phyloP scores from a whole-genome alignment of 2,113 vertebrate species.

The Xenopus laevis region DNA sequence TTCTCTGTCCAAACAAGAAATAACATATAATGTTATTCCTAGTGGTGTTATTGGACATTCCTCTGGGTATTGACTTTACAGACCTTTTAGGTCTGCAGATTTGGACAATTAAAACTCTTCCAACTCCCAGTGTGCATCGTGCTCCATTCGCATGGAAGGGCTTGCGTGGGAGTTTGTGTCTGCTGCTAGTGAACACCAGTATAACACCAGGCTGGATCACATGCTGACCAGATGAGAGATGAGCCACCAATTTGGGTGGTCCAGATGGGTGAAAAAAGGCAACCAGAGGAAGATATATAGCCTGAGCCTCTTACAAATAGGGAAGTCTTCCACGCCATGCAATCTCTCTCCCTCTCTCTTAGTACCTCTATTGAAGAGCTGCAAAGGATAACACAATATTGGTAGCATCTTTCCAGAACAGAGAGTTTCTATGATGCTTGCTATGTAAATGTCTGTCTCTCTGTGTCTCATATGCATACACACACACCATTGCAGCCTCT shows the following conservation, averaged over 20 bases:
- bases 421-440: neutral
- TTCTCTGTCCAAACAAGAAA: neutral
- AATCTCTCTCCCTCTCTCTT: neutral
- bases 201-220: conserved; percentile 21
- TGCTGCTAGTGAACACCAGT: conserved; percentile 16
- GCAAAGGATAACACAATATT: neutral
- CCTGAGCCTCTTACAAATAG: conserved; percentile 29
- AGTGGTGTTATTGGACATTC: neutral
- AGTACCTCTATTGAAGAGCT: neutral
- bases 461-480: neutral
- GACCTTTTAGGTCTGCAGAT: conserved; percentile 7
- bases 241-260: conserved; percentile 51
- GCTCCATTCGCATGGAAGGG: neutral
- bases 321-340: conserved; percentile 8
- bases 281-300: conserved; percentile 44
- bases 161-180: conserved; percentile 28
- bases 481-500: neutral
- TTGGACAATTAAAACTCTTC: conserved; percentile 17
- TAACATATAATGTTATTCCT: conserved; percentile 3
- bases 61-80: conserved; percentile 7
- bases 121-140: neutral
- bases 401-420: neutral
- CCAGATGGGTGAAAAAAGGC: conserved; percentile 82
- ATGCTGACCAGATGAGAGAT: conserved; percentile 36
- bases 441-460: neutral